Base-by-base conservation (phyloP, 2,113 vertebrate species). In the Campylomormyrus tamandua region DNA sequence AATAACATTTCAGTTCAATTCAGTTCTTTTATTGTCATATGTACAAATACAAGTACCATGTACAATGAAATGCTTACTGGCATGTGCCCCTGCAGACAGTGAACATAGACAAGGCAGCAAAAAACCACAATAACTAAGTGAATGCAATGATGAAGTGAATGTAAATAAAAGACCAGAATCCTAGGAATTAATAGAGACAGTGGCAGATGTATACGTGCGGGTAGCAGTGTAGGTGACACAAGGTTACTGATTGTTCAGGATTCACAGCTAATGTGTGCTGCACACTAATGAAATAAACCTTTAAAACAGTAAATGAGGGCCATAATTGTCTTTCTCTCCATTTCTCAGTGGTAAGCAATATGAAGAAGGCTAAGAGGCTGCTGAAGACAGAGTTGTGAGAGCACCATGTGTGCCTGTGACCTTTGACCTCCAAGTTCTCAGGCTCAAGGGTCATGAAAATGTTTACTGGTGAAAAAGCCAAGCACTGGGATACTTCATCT, bases 381-480 rank as follows among this genome's bases (percentile, higher is more conserved):
- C 90, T 96, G 90, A 96, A 96, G 92, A 92, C 93, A 0, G 96
- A 97, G 92, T 88, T 97, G 92, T 97, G 91, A 95, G 89, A 66
- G 24, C 1, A 5, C 35, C 39, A 80, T 35, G 1, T 21, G 48
- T 9, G 77, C n/a, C 13, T 56, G 9, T 15, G 27, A 84, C 85
- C 17, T 50, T 50, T 3, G 49, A 66, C 83, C 48, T 31, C 66
- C 17, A 48, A 17, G 62, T 49, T 48, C 80, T 27, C 62, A 66
- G 83, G 52, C 58, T 70, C 80, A 77, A 74, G 58, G 56, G n/a
- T 46, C 52, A 90, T 31, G 80, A 87, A 66, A 85, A 89, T 85
- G 91, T 92, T 93, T 91, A 93, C 91, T 92, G 77, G 50, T 89
- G 87, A 87, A 90, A 31, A 91, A 90, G 90, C 83, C 17, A 92